These are phyloP conservation scores for Nomada ruficornis DNA, from an alignment of 2,888 invertebrate genomes.

Conservation along the genomic window DNA sequence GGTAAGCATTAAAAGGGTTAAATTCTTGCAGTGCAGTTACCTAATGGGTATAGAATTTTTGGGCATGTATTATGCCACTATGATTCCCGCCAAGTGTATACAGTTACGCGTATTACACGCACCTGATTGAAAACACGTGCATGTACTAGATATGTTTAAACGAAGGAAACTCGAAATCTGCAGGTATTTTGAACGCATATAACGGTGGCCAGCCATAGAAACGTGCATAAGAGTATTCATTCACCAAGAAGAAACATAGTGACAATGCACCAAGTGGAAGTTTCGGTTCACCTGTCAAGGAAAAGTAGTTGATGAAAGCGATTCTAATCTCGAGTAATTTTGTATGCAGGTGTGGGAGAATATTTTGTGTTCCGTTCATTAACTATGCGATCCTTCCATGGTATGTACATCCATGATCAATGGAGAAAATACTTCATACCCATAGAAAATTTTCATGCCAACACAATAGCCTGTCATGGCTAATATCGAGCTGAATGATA, in stretches of 20 bases:
- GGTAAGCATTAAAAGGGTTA: too few species aligned
- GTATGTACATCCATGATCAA: too few species aligned
- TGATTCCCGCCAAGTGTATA: slow-evolving; percentile 39
- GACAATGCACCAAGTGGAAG: background rate
- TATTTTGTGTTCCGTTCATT: too few species aligned
- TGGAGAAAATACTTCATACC: too few species aligned
- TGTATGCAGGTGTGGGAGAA: too few species aligned
- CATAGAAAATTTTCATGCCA: too few species aligned
- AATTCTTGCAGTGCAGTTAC: too few species aligned
- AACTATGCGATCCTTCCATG: too few species aligned
- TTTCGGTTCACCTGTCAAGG: background rate
- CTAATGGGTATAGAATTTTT: too few species aligned
- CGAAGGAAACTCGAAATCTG: slow-evolving; percentile 48
- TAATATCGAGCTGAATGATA: too few species aligned
- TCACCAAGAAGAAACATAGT: slow-evolving; percentile 17
- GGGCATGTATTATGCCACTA: slow-evolving; percentile 4
- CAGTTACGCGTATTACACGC: slow-evolving; percentile 8
- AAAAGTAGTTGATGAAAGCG: background rate
- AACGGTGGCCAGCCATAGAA: slow-evolving; percentile 41
- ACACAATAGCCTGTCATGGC: too few species aligned
- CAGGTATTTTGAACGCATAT: slow-evolving; percentile 20
- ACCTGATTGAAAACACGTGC: slow-evolving; percentile 49
- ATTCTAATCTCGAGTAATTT: background rate
- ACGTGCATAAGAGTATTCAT: slow-evolving; percentile 8
- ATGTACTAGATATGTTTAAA: slow-evolving; percentile 45